Evolutionary conservation across 2,113 vertebrate genomes (phyloP), one percentile per base, ranked within the genome.

Genomic region (Cryptoleucopteryx plumbea): DNA sequence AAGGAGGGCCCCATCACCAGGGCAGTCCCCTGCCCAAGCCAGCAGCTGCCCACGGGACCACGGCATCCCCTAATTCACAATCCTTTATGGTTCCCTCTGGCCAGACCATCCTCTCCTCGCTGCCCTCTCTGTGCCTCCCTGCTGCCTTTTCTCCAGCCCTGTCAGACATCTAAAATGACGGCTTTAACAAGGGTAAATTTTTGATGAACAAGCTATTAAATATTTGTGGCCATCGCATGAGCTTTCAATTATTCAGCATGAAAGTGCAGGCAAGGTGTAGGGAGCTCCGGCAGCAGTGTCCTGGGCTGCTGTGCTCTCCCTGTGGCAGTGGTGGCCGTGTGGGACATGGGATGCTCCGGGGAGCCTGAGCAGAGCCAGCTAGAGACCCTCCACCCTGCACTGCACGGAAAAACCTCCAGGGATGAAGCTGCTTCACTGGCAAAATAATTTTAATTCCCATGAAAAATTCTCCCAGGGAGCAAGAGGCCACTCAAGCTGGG

Each of bases 171-270:
- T 77, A 15, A 90, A 84, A 40, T 74, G 58, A 75, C 40, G 17
- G 88, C 84, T 93, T 73, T 52, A 87, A 52, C 38, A 13, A 27
- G 68, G 89, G 86, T 96, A 79, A 96, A 97, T 97, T 96, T 96
- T 95, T 96, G 90, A 97, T 96, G 96, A 97, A 72, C 31, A 72
- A 81, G 88, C 9, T 92, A 96, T 96, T 59, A 97, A 97, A 95
- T 96, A 97, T 96, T 95, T 93, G 89, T 95, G 96, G 81, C 90
- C 13, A 40, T 77, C 75, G 52, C 91, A 59, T 75, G 91, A 86
- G 71, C 52, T 88, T 86, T 97, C 96, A 91, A 95, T 97, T 85
- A 96, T 96, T 92, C 78, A 95, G 47, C 42, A 34, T 8, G 13
- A 55, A 92, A 93, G 90, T 36, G 66, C 63, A 92, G 72, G 67